A percentile compares a stretch with the other conserved stretches of the same genome.
phyloP scores from a whole-genome alignment of 1,140 invertebrate genomes.

The Scaptomyza graminum region DNA sequence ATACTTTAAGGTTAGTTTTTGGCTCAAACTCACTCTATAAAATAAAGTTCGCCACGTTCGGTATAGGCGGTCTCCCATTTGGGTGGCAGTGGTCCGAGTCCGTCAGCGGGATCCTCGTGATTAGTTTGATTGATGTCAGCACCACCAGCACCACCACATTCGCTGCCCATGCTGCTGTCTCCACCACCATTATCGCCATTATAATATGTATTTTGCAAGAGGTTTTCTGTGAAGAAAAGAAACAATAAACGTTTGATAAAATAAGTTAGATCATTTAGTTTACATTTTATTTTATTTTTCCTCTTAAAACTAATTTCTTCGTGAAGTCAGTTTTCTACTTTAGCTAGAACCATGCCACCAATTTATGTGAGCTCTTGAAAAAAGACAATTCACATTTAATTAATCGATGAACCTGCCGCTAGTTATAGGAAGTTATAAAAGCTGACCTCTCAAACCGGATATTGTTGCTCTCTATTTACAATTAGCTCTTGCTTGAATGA shows the following conservation, averaged over 20 bases:
- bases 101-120: conserved; percentile 84
- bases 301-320: no score
- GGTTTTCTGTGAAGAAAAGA: conserved; percentile 52
- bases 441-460: conserved; percentile 45
- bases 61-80: conserved; percentile 99
- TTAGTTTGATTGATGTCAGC: conserved; percentile 35
- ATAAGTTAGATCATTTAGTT: no score
- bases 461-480: conserved; percentile 2
- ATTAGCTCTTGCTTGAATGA: conserved; percentile 42
- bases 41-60: conserved; percentile 97
- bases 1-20: background rate
- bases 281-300: no score
- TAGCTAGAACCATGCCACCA: no score
- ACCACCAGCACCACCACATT: conserved; percentile 34
- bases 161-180: conserved; percentile 71
- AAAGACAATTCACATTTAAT: background rate
- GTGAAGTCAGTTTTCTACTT: no score
- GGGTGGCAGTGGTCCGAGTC: conserved; percentile 94
- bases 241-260: background rate
- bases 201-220: conserved; percentile 68
- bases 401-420: conserved; percentile 42
- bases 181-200: conserved; percentile 63
- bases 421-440: background rate
- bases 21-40: conserved; percentile 92
- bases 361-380: no score